A percentile compares a stretch with the other conserved stretches of the same genome.
phyloP scores from a whole-genome alignment of 1,140 invertebrate genomes.

The Meloidogyne chitwoodi region DNA sequence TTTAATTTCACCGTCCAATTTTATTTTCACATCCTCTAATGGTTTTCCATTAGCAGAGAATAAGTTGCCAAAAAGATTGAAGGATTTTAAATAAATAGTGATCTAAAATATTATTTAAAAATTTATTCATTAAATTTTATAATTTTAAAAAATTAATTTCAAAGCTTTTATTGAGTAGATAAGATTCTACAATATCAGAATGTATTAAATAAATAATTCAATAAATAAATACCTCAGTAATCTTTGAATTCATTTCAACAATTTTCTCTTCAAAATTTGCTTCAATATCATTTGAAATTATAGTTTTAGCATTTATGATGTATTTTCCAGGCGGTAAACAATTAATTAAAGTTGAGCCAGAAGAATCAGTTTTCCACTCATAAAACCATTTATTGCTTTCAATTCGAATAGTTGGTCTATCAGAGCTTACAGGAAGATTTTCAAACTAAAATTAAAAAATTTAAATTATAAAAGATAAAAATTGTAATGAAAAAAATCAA shows the following conservation, averaged over 20 bases:
- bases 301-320: neutral
- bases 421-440: constrained; percentile 37
- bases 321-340: constrained; percentile 27
- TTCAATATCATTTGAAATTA: neutral
- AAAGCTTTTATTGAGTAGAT: too few species aligned
- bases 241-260: neutral
- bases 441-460: constrained; percentile 34
- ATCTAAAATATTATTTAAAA: neutral
- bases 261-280: neutral
- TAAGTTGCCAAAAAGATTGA: neutral
- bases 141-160: too few species aligned
- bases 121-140: too few species aligned
- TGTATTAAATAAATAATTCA: too few species aligned
- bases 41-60: neutral
- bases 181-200: too few species aligned
- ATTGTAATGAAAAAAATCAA: neutral
- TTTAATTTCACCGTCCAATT: neutral
- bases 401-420: constrained; percentile 25
- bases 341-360: constrained; percentile 64
- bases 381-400: constrained; percentile 68
- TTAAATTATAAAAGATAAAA: too few species aligned
- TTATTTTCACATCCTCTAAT: neutral
- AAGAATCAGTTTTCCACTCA: constrained; percentile 70
- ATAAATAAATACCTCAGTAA: neutral
- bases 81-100: neutral